Evolutionary conservation across 2,113 vertebrate species (phyloP), one percentile per base, ranked within the genome.

Genomic region (Eublepharis macularius): DNA sequence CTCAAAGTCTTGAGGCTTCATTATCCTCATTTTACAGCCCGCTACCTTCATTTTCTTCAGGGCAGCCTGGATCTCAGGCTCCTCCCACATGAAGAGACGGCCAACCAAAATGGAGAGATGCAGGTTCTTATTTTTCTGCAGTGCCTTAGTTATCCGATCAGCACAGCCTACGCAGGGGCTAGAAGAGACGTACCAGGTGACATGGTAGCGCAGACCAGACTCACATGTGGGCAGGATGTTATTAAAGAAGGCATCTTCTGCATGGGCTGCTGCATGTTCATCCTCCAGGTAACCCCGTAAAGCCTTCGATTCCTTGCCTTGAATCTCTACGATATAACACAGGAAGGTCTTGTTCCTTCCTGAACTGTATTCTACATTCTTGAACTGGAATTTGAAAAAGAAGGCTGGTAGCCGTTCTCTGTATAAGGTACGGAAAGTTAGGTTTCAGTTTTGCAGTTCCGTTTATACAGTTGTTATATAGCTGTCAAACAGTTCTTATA

Each of bases 331-430:
- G 82, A 98, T 96, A 0, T 98, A 99, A 91, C 97, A 99, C 87
- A 99, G 96, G 90, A 98, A 97, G 88, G 98, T 99, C 95, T 99
- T 99, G 93, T 99, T 99, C 60, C 98, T 95, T n/a, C 98, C 98
- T 0, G 98, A 99, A 4, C 98, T 99, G 91, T 99, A 99, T 65
- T 99, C 98, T 90, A 99, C 98, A 0, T 99, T 99, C 94, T 98
- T 97, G 94, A 98, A 99, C 95, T 99, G 98, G 95, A 99, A 99
- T 92, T 98, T 98, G 94, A 97, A 99, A 90, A 94, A 96, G 73
- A 97, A 96, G 76, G 97, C 97, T 45, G 98, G 97, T 12, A 99
- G 96, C 45, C 98, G 96, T 69, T 98, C 97, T 87, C 98, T 99
- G 80, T 1, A 63, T 79, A 74, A 49, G 83, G 41, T 2, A 78